These are phyloP conservation scores for Apis cerana DNA, from an alignment of 1,140 invertebrate species.

Conservation along the genomic window DNA sequence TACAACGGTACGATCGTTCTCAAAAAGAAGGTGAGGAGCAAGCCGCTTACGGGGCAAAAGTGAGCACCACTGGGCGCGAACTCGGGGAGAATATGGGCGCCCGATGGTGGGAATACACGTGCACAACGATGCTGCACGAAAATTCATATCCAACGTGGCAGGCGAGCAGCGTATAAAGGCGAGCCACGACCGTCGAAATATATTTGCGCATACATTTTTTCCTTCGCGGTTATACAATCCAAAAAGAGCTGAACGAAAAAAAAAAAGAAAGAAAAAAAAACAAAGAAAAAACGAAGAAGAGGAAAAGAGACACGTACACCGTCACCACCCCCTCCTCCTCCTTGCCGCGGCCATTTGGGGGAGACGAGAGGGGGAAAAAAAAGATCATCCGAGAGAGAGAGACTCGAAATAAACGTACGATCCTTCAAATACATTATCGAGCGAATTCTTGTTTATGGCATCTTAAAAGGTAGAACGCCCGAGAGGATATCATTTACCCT, in stretches of 20 bases:
- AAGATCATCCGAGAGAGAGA: slow-evolving; percentile 2
- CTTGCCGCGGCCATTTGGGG: no score
- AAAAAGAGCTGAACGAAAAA: slow-evolving; percentile 1
- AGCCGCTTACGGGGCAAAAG: neutral
- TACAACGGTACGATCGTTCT: neutral
- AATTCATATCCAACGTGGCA: slow-evolving; percentile 67
- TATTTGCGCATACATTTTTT: slow-evolving; percentile 69
- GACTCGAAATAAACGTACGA: slow-evolving; percentile 63
- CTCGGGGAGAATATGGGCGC: slow-evolving; percentile 55
- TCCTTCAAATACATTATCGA: slow-evolving; percentile 67
- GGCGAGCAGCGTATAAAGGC: slow-evolving; percentile 59
- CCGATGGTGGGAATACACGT: slow-evolving; percentile 65
- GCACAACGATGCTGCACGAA: slow-evolving; percentile 64
- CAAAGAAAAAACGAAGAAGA: no score
- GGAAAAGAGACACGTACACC: neutral
- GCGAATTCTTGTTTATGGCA: slow-evolving; percentile 66
- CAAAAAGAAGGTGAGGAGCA: neutral
- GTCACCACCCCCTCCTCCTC: neutral
- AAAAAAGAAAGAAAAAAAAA: neutral
- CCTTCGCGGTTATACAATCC: slow-evolving; percentile 64
- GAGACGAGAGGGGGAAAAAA: no score
- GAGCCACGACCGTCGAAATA: slow-evolving; percentile 64
- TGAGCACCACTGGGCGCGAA: slow-evolving; percentile 57
- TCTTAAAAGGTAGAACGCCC: slow-evolving; percentile 54
- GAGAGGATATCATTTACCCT: slow-evolving; percentile 55